Conservation (phyloP, 2,888 invertebrate species). For the Mactromeris polynyma region DNA sequence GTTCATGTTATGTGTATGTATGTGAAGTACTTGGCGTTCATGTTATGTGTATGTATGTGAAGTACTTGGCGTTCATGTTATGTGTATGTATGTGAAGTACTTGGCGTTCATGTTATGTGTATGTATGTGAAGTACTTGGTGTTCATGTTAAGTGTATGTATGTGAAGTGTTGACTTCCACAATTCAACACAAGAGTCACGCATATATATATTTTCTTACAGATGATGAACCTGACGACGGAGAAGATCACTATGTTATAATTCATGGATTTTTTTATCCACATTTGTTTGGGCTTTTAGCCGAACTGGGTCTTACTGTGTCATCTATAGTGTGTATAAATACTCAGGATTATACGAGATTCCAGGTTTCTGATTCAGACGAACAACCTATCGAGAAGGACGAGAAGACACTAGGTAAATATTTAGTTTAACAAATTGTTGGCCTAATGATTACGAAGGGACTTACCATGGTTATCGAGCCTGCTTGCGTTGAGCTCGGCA, state of each 20-base stretch:
- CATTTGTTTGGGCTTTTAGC: slow-evolving; percentile 82
- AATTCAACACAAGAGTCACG: background rate
- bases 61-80: no score
- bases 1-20: no score
- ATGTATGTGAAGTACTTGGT: no score
- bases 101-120: no score
- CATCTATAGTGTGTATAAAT: slow-evolving; percentile 78
- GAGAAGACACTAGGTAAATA: slow-evolving; percentile 81
- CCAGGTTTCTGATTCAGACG: slow-evolving; percentile 60
- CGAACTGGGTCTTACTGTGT: slow-evolving; percentile 83
- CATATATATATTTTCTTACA: slow-evolving; percentile 57
- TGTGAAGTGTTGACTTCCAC: background rate
- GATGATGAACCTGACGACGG: slow-evolving; percentile 88
- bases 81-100: no score
- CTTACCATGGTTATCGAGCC: no score
- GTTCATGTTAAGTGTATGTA: no score
- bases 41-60: no score
- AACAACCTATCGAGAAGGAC: slow-evolving; percentile 79
- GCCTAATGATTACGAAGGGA: no score
- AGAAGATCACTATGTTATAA: slow-evolving; percentile 85
- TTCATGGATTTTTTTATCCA: slow-evolving; percentile 85
- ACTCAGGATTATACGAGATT: slow-evolving; percentile 80
- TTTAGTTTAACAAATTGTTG: no score
- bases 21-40: no score
- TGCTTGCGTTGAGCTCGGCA: no score